phyloP scores from a whole-genome alignment of 2,888 invertebrate genomes.

The Pseudococcus viburni region DNA sequence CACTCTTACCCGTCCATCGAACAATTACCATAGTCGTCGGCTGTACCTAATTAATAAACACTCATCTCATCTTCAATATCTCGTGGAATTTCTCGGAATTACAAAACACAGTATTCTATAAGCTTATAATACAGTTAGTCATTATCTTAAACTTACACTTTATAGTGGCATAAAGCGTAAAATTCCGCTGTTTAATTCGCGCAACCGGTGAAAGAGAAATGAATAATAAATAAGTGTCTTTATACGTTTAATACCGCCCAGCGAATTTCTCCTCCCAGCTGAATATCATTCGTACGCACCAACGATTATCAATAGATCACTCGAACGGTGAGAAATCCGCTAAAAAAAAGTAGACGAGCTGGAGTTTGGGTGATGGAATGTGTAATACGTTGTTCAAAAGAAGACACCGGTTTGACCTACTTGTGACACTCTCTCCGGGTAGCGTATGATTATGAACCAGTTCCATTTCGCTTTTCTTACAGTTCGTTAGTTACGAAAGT shows the following conservation, averaged over 20 bases:
- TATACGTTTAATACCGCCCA: not conserved
- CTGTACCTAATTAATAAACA: not conserved
- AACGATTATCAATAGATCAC: not conserved
- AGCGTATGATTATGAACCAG: conserved; percentile 58
- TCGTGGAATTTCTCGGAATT: conserved; percentile 19
- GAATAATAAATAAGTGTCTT: not conserved
- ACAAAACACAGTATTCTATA: not conserved
- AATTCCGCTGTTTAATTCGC: conserved; percentile 22
- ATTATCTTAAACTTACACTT: not conserved
- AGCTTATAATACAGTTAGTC: not conserved
- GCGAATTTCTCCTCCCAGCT: not conserved
- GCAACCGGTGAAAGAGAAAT: conserved; percentile 40
- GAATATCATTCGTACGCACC: not conserved
- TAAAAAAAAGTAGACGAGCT: not conserved
- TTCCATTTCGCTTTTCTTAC: conserved; percentile 62
- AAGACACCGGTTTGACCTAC: conserved; percentile 51
- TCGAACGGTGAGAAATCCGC: not conserved
- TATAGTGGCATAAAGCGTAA: not conserved
- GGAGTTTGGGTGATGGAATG: conserved; percentile 29
- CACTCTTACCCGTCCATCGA: not conserved
- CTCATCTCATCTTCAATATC: not conserved
- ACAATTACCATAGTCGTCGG: not conserved
- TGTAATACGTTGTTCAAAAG: conserved; percentile 53
- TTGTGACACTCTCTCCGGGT: conserved; percentile 51
- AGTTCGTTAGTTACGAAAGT: conserved; percentile 56